These are phyloP conservation scores for Vulpes lagopus DNA, from an alignment of 2,113 vertebrate genomes.

Conservation along the genomic window DNA sequence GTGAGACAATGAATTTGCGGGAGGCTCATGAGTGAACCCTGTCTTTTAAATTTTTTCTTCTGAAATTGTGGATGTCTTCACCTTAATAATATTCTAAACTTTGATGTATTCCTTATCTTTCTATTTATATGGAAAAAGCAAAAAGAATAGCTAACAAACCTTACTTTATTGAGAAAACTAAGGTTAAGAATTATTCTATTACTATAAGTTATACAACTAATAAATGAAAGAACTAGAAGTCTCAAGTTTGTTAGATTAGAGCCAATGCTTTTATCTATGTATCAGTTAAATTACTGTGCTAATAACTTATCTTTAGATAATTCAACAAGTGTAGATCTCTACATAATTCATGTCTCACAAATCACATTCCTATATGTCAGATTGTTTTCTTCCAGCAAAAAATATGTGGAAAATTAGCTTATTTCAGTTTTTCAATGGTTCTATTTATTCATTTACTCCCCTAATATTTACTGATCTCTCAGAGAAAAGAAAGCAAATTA, in stretches of 20 bases:
- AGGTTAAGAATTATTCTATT: neutral
- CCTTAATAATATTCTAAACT: neutral
- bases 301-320: neutral
- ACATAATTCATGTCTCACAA: neutral
- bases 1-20: neutral
- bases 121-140: neutral
- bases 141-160: neutral
- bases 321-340: neutral
- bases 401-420: neutral
- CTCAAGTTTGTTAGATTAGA: neutral
- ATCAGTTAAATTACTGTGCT: neutral
- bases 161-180: neutral
- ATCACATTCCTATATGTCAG: neutral
- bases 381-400: neutral
- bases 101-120: neutral
- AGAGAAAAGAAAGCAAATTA: neutral
- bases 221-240: neutral
- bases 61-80: neutral
- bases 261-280: neutral
- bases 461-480: neutral
- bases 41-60: neutral
- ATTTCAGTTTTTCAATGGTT: neutral
- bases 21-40: neutral
- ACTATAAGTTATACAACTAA: neutral
- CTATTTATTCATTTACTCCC: slow-evolving; percentile 8